Base-by-base conservation (phyloP, 2,797 vertebrate species). In the Tiaroga cobitis region DNA sequence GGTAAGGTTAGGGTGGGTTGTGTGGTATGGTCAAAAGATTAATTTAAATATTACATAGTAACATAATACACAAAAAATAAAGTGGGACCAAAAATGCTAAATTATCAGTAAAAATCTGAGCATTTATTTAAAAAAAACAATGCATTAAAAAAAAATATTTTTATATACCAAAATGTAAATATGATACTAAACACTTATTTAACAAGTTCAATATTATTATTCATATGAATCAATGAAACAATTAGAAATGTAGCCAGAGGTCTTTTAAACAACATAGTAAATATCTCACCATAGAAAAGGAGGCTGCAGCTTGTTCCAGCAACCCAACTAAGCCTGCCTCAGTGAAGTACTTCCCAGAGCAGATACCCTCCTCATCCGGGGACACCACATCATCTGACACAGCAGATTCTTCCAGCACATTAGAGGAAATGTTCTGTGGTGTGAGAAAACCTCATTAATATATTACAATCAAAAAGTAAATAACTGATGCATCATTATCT, bases 371-470 rank as follows among this genome's bases (percentile, higher is more conserved):
- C 93, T 99, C 98, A 77, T 99, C 98, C 15, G 98, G 98, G 46
- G 98, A 99, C 72, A 99, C 97, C 75, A 99, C 97, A 11, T 99
- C 98, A 63, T 99, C 98, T 4, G 98, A 99, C 80, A 99, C 98
- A 0, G 98, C 98, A 4, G 98, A 99, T 88, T 99, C 98, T 93
- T 99, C 98, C 93, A 99, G 93, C 90, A 99, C 98, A 75, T 99
- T 99, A 78, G 98, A 99, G 54, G 98, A 99, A 91, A 99, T 97
- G 85, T 99, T 99, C 98, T 99, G 92, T 26, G 56, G 24, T 5
- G 77, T 32, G 6, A 79, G 26, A 59, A 37, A 46, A 26, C 18
- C 8, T 16, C n/a, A 65, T 78, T 15, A 73, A 74, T 63, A 26
- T 18, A 16, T 9, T 75, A 10, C 3, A 41, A 51, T 56, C 18